phyloP scores from a whole-genome alignment of 2,888 invertebrate species.

The Phorcus lineatus region DNA sequence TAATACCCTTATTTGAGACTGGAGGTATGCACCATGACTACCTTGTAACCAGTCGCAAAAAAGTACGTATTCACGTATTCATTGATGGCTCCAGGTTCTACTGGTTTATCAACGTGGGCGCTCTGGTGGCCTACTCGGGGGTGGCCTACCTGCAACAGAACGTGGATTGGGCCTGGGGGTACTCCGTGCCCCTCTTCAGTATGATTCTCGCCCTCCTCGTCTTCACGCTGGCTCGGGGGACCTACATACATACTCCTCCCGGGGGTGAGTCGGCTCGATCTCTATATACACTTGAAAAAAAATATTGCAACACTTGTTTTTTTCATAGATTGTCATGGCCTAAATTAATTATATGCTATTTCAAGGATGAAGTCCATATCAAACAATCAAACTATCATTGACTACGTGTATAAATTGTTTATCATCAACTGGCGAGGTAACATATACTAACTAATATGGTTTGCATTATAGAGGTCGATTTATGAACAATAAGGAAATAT shows the following conservation, averaged over 20 bases:
- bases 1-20: not conserved
- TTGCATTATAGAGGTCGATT: too few species aligned
- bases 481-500: too few species aligned
- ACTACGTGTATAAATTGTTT: too few species aligned
- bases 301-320: too few species aligned
- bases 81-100: constrained; percentile 64
- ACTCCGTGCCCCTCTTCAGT: constrained; percentile 63
- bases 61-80: not conserved
- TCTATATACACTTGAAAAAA: not conserved
- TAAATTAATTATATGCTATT: too few species aligned
- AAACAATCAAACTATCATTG: too few species aligned
- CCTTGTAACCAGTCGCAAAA: too few species aligned
- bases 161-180: constrained; percentile 66
- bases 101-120: constrained; percentile 72
- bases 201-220: constrained; percentile 64
- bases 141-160: constrained; percentile 72
- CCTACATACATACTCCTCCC: constrained; percentile 32
- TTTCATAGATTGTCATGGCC: too few species aligned
- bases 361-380: too few species aligned
- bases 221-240: constrained; percentile 44
- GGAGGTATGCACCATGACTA: too few species aligned
- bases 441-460: too few species aligned
- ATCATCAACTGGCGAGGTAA: too few species aligned
- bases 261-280: constrained; percentile 26
- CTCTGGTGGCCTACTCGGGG: constrained; percentile 64